phyloP scores from a whole-genome alignment of 30 jellyfish, hydroid and myxozoan genomes.

The Sanderia malayensis region DNA sequence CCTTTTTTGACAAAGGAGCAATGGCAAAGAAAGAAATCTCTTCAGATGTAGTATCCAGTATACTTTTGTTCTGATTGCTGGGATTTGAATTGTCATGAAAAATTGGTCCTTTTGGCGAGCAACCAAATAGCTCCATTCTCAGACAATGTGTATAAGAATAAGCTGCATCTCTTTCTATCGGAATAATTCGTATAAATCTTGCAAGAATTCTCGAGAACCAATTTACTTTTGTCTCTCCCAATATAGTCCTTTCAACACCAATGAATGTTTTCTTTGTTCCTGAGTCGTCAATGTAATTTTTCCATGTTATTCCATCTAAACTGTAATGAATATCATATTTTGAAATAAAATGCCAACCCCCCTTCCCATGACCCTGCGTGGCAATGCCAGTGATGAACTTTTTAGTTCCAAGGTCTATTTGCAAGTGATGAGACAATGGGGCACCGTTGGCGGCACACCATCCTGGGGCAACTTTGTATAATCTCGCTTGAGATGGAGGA shows the following conservation, averaged over 20 bases:
- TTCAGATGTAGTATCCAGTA: background rate
- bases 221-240: background rate
- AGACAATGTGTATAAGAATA: background rate
- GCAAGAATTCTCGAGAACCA: conserved; percentile 6
- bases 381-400: conserved; percentile 21
- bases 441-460: background rate
- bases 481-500: background rate
- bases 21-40: conserved; percentile 2
- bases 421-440: conserved; percentile 2
- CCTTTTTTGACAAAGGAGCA: conserved; percentile 4
- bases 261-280: background rate
- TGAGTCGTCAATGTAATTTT: background rate
- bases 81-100: background rate
- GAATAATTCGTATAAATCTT: conserved; percentile 9
- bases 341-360: background rate
- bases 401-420: conserved; percentile 13
- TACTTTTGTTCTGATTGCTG: background rate
- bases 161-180: background rate
- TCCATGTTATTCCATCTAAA: conserved; percentile 11
- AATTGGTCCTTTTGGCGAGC: conserved; percentile 9
- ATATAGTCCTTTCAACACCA: background rate
- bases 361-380: conserved; percentile 2
- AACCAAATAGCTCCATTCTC: conserved; percentile 20
- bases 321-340: conserved; percentile 11
- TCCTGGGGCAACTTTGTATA: background rate